These are phyloP conservation scores for Pelvicachromis taeniatus DNA, from an alignment of 2,113 vertebrate genomes.

Conservation along the genomic window DNA sequence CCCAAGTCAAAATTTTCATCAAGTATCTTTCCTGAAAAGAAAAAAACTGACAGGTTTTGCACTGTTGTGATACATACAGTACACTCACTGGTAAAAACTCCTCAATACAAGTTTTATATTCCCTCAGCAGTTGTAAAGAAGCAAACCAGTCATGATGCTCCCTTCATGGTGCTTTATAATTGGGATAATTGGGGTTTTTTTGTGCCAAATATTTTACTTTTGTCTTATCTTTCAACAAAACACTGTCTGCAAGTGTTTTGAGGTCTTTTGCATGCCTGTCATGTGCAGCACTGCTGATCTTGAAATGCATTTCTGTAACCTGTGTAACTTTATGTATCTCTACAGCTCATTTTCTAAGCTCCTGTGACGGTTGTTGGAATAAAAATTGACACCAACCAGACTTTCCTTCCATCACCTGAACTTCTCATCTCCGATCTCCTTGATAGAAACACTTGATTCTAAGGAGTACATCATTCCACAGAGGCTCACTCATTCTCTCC, in stretches of 20 bases:
- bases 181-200: background rate
- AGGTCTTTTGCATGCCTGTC: background rate
- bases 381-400: background rate
- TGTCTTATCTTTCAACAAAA: too few relatives aligned
- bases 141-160: background rate
- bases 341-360: background rate
- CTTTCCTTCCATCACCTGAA: background rate
- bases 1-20: background rate
- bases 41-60: background rate
- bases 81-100: background rate
- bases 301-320: background rate
- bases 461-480: background rate
- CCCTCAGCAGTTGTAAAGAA: background rate
- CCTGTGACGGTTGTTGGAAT: background rate
- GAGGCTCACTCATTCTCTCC: background rate
- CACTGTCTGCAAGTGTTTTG: background rate
- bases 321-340: rapidly evolving
- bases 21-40: rapidly evolving
- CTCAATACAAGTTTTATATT: background rate
- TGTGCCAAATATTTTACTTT: too few relatives aligned
- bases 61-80: background rate
- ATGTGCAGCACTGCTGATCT: background rate
- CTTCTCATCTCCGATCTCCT: background rate
- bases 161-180: background rate
- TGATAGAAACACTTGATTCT: background rate